A percentile compares a stretch with the other conserved stretches of the same genome.
These are phyloP conservation scores for Trinorchestia longiramus DNA, from an alignment of 1,140 invertebrate species.

Conservation along the genomic window DNA sequence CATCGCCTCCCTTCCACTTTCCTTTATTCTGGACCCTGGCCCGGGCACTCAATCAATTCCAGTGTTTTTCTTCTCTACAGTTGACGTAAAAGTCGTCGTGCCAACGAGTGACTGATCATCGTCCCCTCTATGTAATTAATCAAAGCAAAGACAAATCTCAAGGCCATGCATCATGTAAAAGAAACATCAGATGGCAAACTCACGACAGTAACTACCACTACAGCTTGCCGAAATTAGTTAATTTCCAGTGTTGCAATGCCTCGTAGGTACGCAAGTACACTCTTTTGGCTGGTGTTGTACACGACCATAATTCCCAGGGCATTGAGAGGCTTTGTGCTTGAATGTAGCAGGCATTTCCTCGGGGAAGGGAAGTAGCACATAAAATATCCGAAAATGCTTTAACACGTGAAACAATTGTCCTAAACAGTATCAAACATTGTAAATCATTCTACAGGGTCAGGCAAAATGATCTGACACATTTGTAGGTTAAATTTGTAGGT, in stretches of 20 bases:
- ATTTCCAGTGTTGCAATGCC: neutral
- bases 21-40: neutral
- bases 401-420: neutral
- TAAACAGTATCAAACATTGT: neutral
- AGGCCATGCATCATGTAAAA: neutral
- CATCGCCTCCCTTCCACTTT: conserved; percentile 23
- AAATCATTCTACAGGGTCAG: too few relatives aligned
- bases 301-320: neutral
- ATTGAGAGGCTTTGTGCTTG: neutral
- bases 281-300: neutral
- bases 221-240: neutral
- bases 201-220: neutral
- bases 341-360: neutral
- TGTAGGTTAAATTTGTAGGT: too few relatives aligned
- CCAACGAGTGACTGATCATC: neutral
- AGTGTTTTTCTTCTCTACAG: conserved; percentile 37
- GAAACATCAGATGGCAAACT: neutral
- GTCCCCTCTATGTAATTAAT: neutral
- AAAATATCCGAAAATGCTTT: neutral
- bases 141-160: neutral
- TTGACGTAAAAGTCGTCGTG: neutral
- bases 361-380: neutral
- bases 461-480: too few relatives aligned
- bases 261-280: neutral
- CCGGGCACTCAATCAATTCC: conserved; percentile 44